Conservation (phyloP, 2,797 vertebrate species). For the Etheostoma perlongum region DNA sequence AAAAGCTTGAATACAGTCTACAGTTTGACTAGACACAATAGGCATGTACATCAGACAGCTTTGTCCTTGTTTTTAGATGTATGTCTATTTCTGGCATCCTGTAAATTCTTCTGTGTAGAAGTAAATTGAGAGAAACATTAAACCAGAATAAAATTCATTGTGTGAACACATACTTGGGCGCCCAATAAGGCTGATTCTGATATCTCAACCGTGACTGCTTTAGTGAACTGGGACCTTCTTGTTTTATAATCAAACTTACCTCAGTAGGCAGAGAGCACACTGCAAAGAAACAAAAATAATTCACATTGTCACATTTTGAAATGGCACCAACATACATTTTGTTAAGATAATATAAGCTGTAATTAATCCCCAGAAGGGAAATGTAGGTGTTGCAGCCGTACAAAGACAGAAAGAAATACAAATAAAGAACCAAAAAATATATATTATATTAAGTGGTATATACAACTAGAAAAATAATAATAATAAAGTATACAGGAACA, state of each 20-base stretch:
- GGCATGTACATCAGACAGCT: background rate
- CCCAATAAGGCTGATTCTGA: no score
- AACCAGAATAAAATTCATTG: background rate
- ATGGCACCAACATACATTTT: background rate
- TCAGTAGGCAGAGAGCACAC: slow-evolving; percentile 97
- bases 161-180: no score
- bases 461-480: background rate
- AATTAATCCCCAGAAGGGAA: background rate
- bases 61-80: background rate
- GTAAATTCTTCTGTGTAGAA: no score
- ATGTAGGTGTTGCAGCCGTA: background rate
- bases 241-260: slow-evolving; percentile 81
- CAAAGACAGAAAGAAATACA: background rate
- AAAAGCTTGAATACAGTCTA: background rate
- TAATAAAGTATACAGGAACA: background rate
- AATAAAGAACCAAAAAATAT: background rate
- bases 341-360: background rate
- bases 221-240: no score
- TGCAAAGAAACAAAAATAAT: slow-evolving; percentile 59
- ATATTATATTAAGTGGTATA: background rate
- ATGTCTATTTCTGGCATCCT: background rate
- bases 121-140: no score
- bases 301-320: background rate
- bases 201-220: no score
- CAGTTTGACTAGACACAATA: background rate